A percentile compares a stretch with the other conserved stretches of the same genome.
Conservation (phyloP, 2,888 invertebrate genomes). For the Cynaeus angustus region DNA sequence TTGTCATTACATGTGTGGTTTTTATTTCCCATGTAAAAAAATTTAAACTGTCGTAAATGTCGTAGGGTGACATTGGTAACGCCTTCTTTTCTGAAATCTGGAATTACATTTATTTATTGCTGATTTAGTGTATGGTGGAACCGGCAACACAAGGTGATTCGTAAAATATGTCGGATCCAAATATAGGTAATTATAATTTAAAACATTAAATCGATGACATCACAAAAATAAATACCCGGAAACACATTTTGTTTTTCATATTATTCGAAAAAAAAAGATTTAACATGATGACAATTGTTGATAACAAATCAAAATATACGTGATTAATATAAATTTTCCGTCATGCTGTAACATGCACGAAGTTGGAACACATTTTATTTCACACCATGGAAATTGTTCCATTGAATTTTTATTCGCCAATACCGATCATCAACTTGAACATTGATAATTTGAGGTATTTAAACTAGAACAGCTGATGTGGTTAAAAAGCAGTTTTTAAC, state of each 20-base stretch:
- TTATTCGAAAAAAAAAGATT: slow-evolving; percentile 6
- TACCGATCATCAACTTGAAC: no score
- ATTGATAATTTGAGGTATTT: no score
- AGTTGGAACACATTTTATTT: no score
- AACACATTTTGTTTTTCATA: not conserved
- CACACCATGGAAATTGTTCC: no score
- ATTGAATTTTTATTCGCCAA: no score
- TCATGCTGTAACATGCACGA: slow-evolving; percentile 17
- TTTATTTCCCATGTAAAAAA: slow-evolving; percentile 9
- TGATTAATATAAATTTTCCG: slow-evolving; percentile 13
- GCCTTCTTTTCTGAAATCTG: not conserved
- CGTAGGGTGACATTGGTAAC: slow-evolving; percentile 16
- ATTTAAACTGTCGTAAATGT: slow-evolving; percentile 21
- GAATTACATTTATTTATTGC: slow-evolving; percentile 2
- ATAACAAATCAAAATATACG: not conserved
- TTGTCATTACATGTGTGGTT: not conserved
- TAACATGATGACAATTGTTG: not conserved
- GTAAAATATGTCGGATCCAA: not conserved
- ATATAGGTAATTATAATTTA: not conserved
- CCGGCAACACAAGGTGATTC: not conserved
- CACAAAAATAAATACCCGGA: slow-evolving; percentile 1
- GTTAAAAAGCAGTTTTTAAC: not conserved
- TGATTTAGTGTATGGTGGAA: no score
- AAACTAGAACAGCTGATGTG: not conserved
- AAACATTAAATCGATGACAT: not conserved